These are phyloP conservation scores for Peromyscus leucopus DNA, from an alignment of 2,113 vertebrate species.

Conservation along the genomic window DNA sequence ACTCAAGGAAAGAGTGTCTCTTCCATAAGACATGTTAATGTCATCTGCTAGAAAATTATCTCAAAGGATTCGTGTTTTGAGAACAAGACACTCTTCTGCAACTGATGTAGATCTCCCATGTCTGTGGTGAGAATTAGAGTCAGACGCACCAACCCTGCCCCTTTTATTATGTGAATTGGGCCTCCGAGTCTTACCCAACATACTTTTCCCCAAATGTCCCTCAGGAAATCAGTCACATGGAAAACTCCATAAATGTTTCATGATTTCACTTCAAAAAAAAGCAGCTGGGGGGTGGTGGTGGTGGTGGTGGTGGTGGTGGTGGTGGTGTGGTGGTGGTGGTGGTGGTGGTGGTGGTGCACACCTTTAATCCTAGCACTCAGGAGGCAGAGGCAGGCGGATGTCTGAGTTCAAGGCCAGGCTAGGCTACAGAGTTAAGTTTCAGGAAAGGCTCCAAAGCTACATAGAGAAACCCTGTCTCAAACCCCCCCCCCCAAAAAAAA, in stretches of 20 bases:
- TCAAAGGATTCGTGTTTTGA: slow-evolving; percentile 19
- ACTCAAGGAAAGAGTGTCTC: not conserved
- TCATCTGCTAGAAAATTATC: not conserved
- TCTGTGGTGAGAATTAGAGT: not conserved
- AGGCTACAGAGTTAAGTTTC: no score
- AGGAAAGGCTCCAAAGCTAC: no score
- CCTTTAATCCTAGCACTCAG: no score
- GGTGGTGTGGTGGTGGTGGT: no score
- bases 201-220: not conserved
- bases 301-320: no score
- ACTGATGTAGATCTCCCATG: not conserved
- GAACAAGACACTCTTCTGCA: not conserved
- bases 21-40: slow-evolving; percentile 33
- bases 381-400: no score
- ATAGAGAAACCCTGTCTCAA: no score
- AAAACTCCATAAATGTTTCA: not conserved
- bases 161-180: not conserved
- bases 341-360: no score
- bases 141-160: not conserved
- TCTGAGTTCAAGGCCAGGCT: no score
- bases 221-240: not conserved
- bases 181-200: not conserved
- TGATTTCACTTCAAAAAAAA: not conserved
- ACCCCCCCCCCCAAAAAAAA: no score
- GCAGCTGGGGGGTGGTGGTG: no score